Conservation (phyloP, 2,888 invertebrate species). For the Plagodis dolabraria region DNA sequence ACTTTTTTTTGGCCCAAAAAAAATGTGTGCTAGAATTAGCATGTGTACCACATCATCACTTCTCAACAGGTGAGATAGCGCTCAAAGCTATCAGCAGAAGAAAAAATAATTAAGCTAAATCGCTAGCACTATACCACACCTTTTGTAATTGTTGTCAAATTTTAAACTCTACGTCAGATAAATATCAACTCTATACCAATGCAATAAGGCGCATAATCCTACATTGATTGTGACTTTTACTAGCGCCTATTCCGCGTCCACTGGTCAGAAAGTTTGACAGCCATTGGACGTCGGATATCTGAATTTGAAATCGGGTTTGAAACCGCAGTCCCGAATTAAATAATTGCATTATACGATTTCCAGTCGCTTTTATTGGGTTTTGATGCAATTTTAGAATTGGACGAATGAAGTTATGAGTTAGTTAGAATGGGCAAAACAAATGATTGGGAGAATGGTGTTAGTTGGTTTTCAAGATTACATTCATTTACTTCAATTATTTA, state of each 20-base stretch:
- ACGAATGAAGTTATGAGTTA: not conserved
- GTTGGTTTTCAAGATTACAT: too few relatives aligned
- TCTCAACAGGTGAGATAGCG: too few relatives aligned
- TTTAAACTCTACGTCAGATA: not conserved
- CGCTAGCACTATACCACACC: not conserved
- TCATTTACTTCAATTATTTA: too few relatives aligned
- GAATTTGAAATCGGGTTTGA: conserved; percentile 13
- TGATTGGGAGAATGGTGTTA: not conserved
- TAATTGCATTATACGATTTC: conserved; percentile 17
- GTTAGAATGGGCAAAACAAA: not conserved
- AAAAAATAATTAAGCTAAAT: too few relatives aligned
- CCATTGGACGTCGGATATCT: conserved; percentile 19
- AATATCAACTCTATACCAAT: not conserved
- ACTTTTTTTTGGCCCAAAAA: too few relatives aligned
- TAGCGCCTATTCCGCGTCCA: not conserved
- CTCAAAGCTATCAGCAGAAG: too few relatives aligned
- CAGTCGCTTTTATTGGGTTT: conserved; percentile 12
- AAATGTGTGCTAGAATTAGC: too few relatives aligned
- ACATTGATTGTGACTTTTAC: not conserved
- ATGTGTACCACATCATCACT: too few relatives aligned
- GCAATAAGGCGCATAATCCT: not conserved
- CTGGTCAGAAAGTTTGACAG: conserved; percentile 21
- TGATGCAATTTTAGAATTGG: conserved; percentile 14
- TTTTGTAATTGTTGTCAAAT: not conserved
- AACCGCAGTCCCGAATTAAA: conserved; percentile 8